phyloP scores from a whole-genome alignment of 1,140 invertebrate genomes.

The Cyclina sinensis region DNA sequence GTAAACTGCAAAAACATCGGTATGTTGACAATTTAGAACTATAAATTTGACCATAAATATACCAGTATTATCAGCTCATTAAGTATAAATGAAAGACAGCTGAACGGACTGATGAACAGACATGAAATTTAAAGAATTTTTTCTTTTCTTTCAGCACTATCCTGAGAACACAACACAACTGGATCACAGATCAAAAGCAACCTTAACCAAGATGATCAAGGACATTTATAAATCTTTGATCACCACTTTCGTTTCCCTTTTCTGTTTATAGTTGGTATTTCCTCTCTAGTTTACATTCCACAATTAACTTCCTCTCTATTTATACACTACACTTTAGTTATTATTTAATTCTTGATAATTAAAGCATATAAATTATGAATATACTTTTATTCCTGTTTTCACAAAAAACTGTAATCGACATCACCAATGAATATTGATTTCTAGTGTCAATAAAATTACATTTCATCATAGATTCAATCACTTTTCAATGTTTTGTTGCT shows the following conservation, averaged over 20 bases:
- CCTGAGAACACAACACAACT: no score
- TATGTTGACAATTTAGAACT: no score
- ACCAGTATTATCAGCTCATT: no score
- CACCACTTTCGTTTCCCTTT: background rate
- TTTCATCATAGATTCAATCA: background rate
- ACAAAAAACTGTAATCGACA: background rate
- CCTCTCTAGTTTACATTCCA: background rate
- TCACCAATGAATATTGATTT: background rate
- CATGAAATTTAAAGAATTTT: no score
- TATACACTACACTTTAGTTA: background rate
- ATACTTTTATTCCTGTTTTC: background rate
- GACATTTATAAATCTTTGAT: no score
- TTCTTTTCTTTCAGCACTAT: no score
- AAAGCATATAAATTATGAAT: background rate
- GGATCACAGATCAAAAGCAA: no score
- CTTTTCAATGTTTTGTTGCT: conserved; percentile 22
- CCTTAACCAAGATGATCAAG: no score
- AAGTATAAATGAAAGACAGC: no score
- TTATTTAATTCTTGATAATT: background rate
- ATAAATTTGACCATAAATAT: no score
- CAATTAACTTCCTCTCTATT: background rate
- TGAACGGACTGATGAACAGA: no score
- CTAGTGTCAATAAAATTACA: background rate
- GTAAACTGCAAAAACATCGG: no score
- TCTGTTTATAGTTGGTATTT: background rate